A percentile compares a stretch with the other conserved stretches of the same genome.
phyloP scores from a whole-genome alignment of 2,113 vertebrate genomes.

The Ptilorrhoa leucosticta region DNA sequence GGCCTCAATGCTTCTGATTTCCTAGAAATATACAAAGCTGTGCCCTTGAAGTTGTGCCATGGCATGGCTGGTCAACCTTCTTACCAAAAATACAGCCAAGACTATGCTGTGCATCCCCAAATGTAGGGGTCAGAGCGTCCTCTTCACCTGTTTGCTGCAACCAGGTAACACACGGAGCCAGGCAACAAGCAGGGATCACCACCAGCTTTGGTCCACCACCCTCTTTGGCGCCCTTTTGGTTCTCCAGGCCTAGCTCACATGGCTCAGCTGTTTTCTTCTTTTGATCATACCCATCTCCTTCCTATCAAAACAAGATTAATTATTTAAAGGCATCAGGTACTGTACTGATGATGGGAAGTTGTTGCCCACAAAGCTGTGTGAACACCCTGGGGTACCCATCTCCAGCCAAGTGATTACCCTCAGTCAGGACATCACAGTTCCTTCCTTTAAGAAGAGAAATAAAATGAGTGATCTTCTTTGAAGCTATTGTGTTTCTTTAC shows the following conservation, averaged over 20 bases:
- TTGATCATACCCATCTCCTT: not conserved
- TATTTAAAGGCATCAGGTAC: not conserved
- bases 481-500: not conserved
- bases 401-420: not conserved
- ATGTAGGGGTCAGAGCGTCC: not conserved
- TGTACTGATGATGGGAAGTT: not conserved
- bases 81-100: not conserved
- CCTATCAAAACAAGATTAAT: not conserved
- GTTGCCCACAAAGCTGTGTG: not conserved
- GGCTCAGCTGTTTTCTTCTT: not conserved
- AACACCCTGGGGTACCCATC: fast-evolving
- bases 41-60: not conserved
- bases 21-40: not conserved
- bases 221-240: not conserved
- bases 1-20: not conserved
- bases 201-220: not conserved
- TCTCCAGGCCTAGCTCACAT: not conserved
- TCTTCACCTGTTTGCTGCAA: not conserved
- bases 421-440: not conserved
- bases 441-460: not conserved
- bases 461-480: not conserved
- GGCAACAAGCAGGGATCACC: not conserved
- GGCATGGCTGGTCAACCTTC: not conserved
- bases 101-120: not conserved
- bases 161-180: fast-evolving